phyloP scores from a whole-genome alignment of 2,888 invertebrate species.

The Drosophila falleni region DNA sequence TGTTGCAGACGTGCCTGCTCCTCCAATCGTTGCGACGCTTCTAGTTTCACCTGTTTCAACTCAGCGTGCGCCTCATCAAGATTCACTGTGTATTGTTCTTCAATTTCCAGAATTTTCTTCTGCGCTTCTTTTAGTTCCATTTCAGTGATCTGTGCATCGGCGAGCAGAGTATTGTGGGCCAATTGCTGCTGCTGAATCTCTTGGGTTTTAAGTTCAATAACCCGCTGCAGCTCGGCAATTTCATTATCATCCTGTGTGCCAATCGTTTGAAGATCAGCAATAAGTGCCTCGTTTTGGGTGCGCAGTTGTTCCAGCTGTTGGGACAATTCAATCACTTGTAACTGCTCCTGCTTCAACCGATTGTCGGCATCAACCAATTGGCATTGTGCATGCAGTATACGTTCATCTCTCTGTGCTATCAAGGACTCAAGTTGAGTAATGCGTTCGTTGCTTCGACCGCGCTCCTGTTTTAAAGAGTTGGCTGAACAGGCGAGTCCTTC shows the following conservation, averaged over 20 bases:
- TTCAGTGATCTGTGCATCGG: conserved; percentile 79
- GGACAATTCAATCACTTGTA: conserved; percentile 75
- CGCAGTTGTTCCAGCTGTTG: conserved; percentile 78
- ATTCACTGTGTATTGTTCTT: conserved; percentile 73
- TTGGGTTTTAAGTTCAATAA: conserved; percentile 42
- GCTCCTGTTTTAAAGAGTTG: conserved; percentile 60
- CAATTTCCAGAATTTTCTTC: conserved; percentile 77
- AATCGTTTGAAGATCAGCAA: conserved; percentile 74
- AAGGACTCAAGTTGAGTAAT: conserved; percentile 85
- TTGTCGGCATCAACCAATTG: conserved; percentile 84
- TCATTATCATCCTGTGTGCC: conserved; percentile 65
- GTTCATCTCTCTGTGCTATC: conserved; percentile 85
- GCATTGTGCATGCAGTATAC: conserved; percentile 83
- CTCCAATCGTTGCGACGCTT: conserved; percentile 65
- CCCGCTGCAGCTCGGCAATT: conserved; percentile 47
- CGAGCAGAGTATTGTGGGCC: conserved; percentile 82
- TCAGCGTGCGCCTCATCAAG: conserved; percentile 74
- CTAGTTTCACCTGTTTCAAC: conserved; percentile 65
- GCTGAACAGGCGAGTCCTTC: conserved; percentile 67
- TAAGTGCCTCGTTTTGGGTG: conserved; percentile 75
- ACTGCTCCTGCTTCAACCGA: conserved; percentile 82
- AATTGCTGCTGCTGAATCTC: conserved; percentile 84
- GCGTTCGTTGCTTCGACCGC: conserved; percentile 83
- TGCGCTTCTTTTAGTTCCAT: conserved; percentile 78
- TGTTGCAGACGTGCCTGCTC: conserved; percentile 83